Evolutionary conservation across 2,797 vertebrate species (phyloP).

Genomic region (Anomalospiza imberbis): DNA sequence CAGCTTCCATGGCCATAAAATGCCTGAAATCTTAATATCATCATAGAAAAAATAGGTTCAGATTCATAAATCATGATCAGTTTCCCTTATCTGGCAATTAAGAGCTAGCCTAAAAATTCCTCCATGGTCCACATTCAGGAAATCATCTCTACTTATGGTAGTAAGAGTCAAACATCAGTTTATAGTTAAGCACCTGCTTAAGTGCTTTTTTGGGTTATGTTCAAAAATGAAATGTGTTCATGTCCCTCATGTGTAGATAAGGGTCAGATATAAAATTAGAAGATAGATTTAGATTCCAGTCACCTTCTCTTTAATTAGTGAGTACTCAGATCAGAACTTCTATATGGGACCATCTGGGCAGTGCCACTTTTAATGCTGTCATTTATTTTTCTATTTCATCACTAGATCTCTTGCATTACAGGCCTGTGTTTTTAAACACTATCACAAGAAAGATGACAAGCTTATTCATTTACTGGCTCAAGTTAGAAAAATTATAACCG

Average conservation of each 20-base stretch:
- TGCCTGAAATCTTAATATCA: neutral
- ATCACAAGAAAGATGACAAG: constrained; percentile 49
- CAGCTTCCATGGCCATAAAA: neutral
- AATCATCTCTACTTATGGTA: constrained; percentile 17
- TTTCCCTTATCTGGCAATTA: neutral
- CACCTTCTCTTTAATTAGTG: constrained; percentile 35
- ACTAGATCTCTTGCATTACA: neutral
- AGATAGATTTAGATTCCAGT: constrained; percentile 52
- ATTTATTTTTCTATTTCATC: constrained; percentile 53
- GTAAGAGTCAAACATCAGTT: constrained; percentile 32
- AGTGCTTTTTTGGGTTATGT: constrained; percentile 55
- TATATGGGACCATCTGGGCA: constrained; percentile 41
- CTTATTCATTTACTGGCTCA: constrained; percentile 50
- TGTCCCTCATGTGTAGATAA: neutral
- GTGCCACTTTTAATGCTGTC: constrained; percentile 19
- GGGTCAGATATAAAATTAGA: constrained; percentile 43
- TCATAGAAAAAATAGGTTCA: neutral
- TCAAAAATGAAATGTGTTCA: constrained; percentile 46
- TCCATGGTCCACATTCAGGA: neutral
- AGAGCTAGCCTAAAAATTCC: neutral
- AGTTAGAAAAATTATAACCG: constrained; percentile 37
- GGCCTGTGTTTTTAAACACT: constrained; percentile 57
- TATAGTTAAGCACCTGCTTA: constrained; percentile 47
- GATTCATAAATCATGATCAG: neutral
- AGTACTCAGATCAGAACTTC: constrained; percentile 36